Conservation (phyloP, 2,797 vertebrate genomes). For the Liparis tanakae region DNA sequence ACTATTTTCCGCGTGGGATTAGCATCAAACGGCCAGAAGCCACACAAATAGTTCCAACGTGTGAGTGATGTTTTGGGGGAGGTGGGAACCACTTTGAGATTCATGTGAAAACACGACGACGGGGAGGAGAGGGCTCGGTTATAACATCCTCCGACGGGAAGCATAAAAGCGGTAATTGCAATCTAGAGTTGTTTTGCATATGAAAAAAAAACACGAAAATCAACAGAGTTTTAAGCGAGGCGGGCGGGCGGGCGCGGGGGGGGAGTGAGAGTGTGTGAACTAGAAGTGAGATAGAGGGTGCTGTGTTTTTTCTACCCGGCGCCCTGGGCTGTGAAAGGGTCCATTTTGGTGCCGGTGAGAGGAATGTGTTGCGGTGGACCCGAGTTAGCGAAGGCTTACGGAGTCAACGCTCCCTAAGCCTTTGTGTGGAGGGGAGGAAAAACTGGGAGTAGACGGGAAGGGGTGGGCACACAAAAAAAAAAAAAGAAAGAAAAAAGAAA, state of each 20-base stretch:
- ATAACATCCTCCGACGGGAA: constrained; percentile 23
- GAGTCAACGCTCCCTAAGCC: too few relatives aligned
- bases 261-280: constrained; percentile 15
- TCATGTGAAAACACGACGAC: constrained; percentile 19
- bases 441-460: constrained; percentile 41
- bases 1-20: constrained; percentile 28
- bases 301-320: constrained; percentile 22
- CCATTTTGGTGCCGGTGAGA: constrained; percentile 62
- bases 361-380: constrained; percentile 62
- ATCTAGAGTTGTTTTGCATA: constrained; percentile 16
- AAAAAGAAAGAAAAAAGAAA: constrained; percentile 24
- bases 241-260: not conserved
- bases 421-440: constrained; percentile 31
- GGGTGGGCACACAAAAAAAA: constrained; percentile 17
- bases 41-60: constrained; percentile 9
- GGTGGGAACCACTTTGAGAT: constrained; percentile 18
- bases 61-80: constrained; percentile 9
- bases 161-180: constrained; percentile 20
- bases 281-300: constrained; percentile 6
- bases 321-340: constrained; percentile 57
- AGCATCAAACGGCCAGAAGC: constrained; percentile 30
- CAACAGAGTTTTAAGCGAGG: not conserved
- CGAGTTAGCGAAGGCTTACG: constrained; percentile 51
- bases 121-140: constrained; percentile 2
- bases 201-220: constrained; percentile 4